These are phyloP conservation scores for Deilephila elpenor DNA, from an alignment of 2,888 invertebrate genomes.

Conservation along the genomic window DNA sequence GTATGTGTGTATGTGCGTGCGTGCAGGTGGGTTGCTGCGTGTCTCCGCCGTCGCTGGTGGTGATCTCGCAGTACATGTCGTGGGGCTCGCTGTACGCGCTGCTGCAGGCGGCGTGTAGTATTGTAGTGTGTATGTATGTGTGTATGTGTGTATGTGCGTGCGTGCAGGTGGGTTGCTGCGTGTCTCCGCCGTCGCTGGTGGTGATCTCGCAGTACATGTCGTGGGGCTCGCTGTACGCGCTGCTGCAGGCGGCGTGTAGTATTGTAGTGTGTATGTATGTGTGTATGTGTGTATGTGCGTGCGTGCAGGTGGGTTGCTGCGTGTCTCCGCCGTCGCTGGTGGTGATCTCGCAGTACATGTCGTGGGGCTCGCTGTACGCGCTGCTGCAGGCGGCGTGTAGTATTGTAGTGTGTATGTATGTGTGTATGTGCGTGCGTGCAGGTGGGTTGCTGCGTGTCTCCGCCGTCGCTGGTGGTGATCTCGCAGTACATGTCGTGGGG, in stretches of 20 bases:
- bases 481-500: slow-evolving; percentile 97
- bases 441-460: slow-evolving; percentile 95
- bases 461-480: slow-evolving; percentile 93
- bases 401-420: no score
- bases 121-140: no score
- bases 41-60: no score
- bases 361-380: slow-evolving; percentile 96
- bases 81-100: slow-evolving; percentile 64
- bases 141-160: slow-evolving; percentile 87
- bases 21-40: no score
- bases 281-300: no score
- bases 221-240: slow-evolving; percentile 96
- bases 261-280: no score
- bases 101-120: slow-evolving; percentile 88
- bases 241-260: slow-evolving; percentile 93
- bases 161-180: slow-evolving; percentile 92
- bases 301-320: slow-evolving; percentile 89
- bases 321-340: slow-evolving; percentile 96
- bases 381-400: slow-evolving; percentile 87
- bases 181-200: slow-evolving; percentile 95
- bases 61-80: no score
- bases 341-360: slow-evolving; percentile 97
- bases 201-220: slow-evolving; percentile 98
- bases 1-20: no score
- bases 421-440: slow-evolving; percentile 39